Percentiles rank a stretch among this genome's conserved stretches.
phyloP scores from a whole-genome alignment of 2,888 invertebrate species.

The Acanthacorydalis orientalis region DNA sequence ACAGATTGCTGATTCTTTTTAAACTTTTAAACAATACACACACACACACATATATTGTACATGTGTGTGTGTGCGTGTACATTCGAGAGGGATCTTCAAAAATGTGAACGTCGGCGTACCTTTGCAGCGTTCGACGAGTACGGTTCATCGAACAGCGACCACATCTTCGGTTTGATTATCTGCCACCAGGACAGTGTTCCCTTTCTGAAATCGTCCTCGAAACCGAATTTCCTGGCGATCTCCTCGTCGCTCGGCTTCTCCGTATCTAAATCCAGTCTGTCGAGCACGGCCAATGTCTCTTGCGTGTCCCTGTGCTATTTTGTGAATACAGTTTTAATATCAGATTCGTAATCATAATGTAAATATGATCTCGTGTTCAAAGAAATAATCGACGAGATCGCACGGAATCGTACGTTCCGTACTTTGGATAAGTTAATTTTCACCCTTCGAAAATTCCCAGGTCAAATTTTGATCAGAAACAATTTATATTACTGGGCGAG shows the following conservation, averaged over 20 bases:
- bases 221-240: slow-evolving; percentile 91
- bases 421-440: too few relatives aligned
- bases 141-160: slow-evolving; percentile 98
- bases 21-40: too few relatives aligned
- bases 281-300: slow-evolving; percentile 94
- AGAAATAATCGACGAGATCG: too few relatives aligned
- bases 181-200: slow-evolving; percentile 94
- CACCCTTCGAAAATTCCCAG: too few relatives aligned
- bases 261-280: slow-evolving; percentile 92
- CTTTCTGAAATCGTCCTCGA: slow-evolving; percentile 84
- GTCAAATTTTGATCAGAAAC: too few relatives aligned
- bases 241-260: slow-evolving; percentile 97
- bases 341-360: too few relatives aligned
- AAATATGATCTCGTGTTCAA: too few relatives aligned
- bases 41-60: too few relatives aligned
- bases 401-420: too few relatives aligned
- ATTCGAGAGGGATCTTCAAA: background rate
- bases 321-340: slow-evolving; percentile 12
- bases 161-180: slow-evolving; percentile 89
- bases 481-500: too few relatives aligned
- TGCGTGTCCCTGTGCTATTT: slow-evolving; percentile 90
- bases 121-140: slow-evolving; percentile 96
- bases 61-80: too few relatives aligned
- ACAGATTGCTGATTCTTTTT: too few relatives aligned
- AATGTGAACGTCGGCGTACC: slow-evolving; percentile 37